Evolutionary conservation across 2,113 vertebrate species (phyloP).

Genomic region (Neoarius graeffei): DNA sequence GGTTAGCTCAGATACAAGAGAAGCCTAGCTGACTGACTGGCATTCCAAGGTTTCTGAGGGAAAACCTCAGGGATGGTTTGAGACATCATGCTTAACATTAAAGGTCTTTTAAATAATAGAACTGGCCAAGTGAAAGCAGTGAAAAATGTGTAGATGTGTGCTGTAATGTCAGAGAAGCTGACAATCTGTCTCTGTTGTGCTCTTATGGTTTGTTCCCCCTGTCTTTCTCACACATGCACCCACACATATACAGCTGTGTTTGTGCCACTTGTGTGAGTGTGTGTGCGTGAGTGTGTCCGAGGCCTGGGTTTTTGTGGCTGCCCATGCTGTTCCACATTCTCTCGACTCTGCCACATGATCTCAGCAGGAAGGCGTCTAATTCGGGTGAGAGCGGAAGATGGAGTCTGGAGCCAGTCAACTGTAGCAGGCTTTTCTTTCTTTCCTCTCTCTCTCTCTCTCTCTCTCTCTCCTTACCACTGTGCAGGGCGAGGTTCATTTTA

Average conservation of each 20-base stretch:
- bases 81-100: constrained; percentile 16
- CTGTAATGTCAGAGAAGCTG: background rate
- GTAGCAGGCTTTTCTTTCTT: constrained; percentile 7
- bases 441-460: background rate
- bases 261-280: constrained; percentile 11
- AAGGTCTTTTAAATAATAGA: background rate
- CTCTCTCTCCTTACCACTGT: constrained; percentile 1
- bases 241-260: constrained; percentile 40
- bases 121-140: constrained; percentile 21
- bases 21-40: background rate
- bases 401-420: constrained; percentile 50
- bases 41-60: background rate
- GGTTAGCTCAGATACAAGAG: background rate
- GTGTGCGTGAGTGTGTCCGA: constrained; percentile 6
- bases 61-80: background rate
- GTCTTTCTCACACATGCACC: constrained; percentile 16
- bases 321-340: constrained; percentile 41
- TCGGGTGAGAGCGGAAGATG: constrained; percentile 39
- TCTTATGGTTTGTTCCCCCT: background rate
- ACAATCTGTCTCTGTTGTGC: constrained; percentile 21
- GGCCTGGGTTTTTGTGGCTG: constrained; percentile 13
- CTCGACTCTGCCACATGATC: constrained; percentile 44
- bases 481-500: constrained; percentile 52
- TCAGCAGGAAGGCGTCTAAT: constrained; percentile 48
- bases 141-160: constrained; percentile 12